Evolutionary conservation across 2,888 invertebrate genomes (phyloP).

Genomic region (Eupsilia transversa): DNA sequence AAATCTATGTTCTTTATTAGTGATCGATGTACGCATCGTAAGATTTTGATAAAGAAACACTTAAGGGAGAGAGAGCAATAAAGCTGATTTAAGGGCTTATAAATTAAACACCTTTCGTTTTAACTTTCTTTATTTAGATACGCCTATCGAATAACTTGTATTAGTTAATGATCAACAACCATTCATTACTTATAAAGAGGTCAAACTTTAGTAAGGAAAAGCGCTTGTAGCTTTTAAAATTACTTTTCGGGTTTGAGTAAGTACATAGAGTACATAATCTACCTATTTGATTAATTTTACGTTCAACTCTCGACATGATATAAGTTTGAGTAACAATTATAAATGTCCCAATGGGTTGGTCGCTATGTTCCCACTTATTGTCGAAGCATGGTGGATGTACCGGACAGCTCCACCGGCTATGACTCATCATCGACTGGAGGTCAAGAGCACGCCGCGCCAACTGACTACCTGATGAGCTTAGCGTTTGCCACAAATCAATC

Average conservation of each 20-base stretch:
- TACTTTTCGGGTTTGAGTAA: conserved; percentile 32
- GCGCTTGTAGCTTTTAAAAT: conserved; percentile 40
- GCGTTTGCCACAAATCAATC: conserved; percentile 81
- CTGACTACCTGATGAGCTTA: conserved; percentile 84
- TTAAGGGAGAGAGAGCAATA: conserved; percentile 79
- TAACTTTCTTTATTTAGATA: conserved; percentile 82
- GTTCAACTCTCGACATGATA: conserved; percentile 41
- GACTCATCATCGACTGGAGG: conserved; percentile 83
- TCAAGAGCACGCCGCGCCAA: conserved; percentile 86
- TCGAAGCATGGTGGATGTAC: conserved; percentile 66
- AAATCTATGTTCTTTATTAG: no score
- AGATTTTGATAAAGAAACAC: conserved; percentile 67
- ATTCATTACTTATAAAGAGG: conserved; percentile 66
- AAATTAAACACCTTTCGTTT: conserved; percentile 80
- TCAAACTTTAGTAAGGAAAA: conserved; percentile 39
- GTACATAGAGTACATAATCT: no score
- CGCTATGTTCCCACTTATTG: conserved; percentile 66
- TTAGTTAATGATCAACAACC: conserved; percentile 73
- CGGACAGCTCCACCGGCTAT: conserved; percentile 71
- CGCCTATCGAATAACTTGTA: conserved; percentile 73
- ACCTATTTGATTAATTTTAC: conserved; percentile 46
- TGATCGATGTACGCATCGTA: conserved; percentile 67
- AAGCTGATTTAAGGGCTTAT: conserved; percentile 84
- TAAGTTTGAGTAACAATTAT: conserved; percentile 34
- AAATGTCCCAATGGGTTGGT: conserved; percentile 48